These are phyloP conservation scores for Diabrotica virgifera DNA, from an alignment of 1,140 invertebrate species.

Conservation along the genomic window DNA sequence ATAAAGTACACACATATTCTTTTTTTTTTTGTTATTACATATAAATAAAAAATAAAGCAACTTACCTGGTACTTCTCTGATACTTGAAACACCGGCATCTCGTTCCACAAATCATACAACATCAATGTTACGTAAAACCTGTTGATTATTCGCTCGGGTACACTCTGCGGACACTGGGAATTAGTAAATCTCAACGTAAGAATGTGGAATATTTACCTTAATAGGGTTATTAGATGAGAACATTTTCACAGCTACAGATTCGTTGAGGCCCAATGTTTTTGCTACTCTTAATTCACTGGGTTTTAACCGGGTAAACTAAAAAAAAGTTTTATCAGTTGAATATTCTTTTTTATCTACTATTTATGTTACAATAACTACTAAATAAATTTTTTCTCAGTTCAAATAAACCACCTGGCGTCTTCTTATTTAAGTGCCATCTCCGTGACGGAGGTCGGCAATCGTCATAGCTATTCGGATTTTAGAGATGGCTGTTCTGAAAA, in stretches of 20 bases:
- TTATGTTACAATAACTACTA: too few relatives aligned
- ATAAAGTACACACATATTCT: too few relatives aligned
- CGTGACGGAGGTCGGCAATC: too few relatives aligned
- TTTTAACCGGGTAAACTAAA: constrained; percentile 57
- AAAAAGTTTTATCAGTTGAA: too few relatives aligned
- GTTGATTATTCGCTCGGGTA: constrained; percentile 58
- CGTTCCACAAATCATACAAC: constrained; percentile 77
- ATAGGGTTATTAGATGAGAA: constrained; percentile 55
- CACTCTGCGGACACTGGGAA: constrained; percentile 49
- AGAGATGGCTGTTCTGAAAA: too few relatives aligned
- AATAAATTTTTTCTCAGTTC: too few relatives aligned
- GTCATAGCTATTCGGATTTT: too few relatives aligned
- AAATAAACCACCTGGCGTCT: too few relatives aligned
- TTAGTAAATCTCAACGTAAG: too few relatives aligned
- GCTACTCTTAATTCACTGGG: constrained; percentile 60
- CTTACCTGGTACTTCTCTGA: constrained; percentile 65
- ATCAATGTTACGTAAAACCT: constrained; percentile 85
- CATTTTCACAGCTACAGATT: constrained; percentile 61
- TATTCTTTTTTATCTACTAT: too few relatives aligned
- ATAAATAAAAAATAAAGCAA: neutral
- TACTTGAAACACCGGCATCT: constrained; percentile 67
- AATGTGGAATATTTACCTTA: constrained; percentile 49
- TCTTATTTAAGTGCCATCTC: too few relatives aligned
- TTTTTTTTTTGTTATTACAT: too few relatives aligned
- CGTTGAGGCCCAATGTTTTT: constrained; percentile 65